Evolutionary conservation across 2,888 invertebrate species (phyloP), one percentile per base, ranked within the genome.

Genomic region (Agrochola circellaris): DNA sequence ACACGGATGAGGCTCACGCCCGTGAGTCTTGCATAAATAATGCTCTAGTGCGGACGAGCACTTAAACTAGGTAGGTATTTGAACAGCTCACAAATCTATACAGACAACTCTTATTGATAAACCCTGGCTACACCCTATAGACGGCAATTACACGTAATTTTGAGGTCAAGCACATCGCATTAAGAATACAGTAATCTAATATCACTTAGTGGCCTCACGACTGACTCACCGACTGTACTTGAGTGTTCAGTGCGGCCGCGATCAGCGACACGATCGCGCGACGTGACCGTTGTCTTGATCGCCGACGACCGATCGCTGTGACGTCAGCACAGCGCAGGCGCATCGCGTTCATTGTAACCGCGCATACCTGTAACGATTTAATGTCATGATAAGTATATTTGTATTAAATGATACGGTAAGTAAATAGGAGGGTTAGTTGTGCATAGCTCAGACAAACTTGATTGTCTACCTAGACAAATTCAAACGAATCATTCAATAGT

Each of bases 311-410:
- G 75, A 81, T 76, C 88, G 84, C 88, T 85, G 89, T 88, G 90
- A 88, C 90, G 89, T 91, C 91, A 92, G 87, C 89, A 88, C 87
- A 87, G 89, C 90, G 90, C 90, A 87, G 90, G 88, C 84, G 84
- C 83, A 77, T 85, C 89, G 89, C 91, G 90, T 90, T 94, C 89
- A 95, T 90, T 95, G 92, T 87, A 96, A 93, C 85, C 96, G 96
- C 95, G 95, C 95, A 93, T 96, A 96, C 92, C 96, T 96, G 94
- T n/a, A 94, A 88, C 34, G 48, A 71, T 45, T 42, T 34, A 60
- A 73, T 68, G 30, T 42, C 6, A 17, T 42, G 56, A 87, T 79
- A 72, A 75, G 73, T 77, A 42, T 64, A 69, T 79, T 85, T 85
- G 58, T 45, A 15, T 75, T 17, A 11, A 8, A 58, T 48, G 67